Evolutionary conservation across 2,888 invertebrate species (phyloP).

Genomic region (Orchesellides sinensis): DNA sequence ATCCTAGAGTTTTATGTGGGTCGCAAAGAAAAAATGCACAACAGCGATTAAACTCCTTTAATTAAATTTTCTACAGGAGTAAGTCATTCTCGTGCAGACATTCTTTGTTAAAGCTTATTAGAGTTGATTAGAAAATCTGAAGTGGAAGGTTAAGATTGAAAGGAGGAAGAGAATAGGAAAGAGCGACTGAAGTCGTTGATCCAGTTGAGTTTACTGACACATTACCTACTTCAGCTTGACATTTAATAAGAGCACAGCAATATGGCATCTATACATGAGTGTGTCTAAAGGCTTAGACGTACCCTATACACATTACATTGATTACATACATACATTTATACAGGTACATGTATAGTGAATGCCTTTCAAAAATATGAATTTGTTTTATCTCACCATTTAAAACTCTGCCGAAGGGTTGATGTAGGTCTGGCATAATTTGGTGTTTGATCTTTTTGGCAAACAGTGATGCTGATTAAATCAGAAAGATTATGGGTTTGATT

Average conservation of each 20-base stretch:
- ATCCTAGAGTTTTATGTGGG: not conserved
- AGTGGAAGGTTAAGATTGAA: not conserved
- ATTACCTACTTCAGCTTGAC: conserved; percentile 57
- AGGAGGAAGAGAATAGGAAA: not conserved
- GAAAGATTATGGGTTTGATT: not conserved
- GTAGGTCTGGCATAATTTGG: too few species aligned
- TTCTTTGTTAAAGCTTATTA: not conserved
- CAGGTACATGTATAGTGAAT: too few species aligned
- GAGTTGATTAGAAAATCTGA: not conserved
- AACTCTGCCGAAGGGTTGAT: too few species aligned
- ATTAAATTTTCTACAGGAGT: conserved; percentile 54
- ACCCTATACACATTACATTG: too few species aligned
- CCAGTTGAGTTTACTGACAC: conserved; percentile 55
- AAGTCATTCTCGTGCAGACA: conserved; percentile 1
- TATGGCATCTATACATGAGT: not conserved
- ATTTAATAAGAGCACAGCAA: too few species aligned
- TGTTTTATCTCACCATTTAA: not conserved
- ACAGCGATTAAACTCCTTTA: conserved; percentile 15
- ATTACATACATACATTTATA: too few species aligned
- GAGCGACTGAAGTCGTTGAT: too few species aligned
- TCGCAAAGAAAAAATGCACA: not conserved
- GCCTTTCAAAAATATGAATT: too few species aligned
- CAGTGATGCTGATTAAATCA: not conserved
- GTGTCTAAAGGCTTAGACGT: too few species aligned
- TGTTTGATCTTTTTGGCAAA: not conserved